Conservation (phyloP, 2,113 vertebrate genomes). For the Agapornis roseicollis region DNA sequence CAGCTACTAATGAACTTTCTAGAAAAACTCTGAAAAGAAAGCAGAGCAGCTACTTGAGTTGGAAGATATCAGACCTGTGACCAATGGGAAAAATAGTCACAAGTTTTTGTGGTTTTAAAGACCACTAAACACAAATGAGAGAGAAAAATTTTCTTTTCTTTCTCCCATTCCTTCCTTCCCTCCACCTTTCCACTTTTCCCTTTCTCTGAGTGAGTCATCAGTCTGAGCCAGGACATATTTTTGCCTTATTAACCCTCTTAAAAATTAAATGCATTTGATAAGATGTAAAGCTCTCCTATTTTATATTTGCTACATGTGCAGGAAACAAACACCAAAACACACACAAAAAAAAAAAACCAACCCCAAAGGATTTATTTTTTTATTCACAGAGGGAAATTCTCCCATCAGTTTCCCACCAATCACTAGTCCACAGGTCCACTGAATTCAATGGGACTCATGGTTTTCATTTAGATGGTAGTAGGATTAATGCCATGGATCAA, state of each 20-base stretch:
- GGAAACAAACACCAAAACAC: background rate
- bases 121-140: background rate
- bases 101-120: background rate
- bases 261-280: background rate
- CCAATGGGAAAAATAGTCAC: background rate
- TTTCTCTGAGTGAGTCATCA: background rate
- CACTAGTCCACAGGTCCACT: background rate
- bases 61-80: background rate
- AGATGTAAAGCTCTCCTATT: background rate
- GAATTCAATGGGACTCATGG: background rate
- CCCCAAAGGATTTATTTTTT: background rate
- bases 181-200: background rate
- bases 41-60: background rate
- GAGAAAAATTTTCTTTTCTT: background rate
- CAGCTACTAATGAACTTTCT: background rate
- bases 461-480: background rate
- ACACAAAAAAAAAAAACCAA: background rate
- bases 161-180: background rate
- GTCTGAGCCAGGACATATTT: background rate
- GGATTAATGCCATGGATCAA: background rate
- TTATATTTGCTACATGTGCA: background rate
- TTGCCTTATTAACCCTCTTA: slow-evolving; percentile 8
- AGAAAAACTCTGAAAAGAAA: background rate
- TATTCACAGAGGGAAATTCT: background rate
- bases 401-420: background rate